Base-by-base conservation (phyloP, 2,888 invertebrate species). In the Eilema sororculum region DNA sequence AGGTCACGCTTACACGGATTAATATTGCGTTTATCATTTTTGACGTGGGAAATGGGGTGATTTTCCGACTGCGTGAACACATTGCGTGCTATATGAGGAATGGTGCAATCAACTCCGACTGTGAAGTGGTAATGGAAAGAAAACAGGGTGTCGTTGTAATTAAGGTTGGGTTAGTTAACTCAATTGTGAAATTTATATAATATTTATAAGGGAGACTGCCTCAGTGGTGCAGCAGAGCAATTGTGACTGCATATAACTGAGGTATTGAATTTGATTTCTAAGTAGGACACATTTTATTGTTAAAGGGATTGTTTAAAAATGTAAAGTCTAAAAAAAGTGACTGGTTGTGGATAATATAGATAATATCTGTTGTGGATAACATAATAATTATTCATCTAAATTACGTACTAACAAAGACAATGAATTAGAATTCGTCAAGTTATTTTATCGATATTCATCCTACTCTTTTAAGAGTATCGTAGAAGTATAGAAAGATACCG, bases 1-100 rank as follows among this genome's bases (percentile, higher is more conserved):
- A 82, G 80, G 82, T 82, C 82, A 80, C 71, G 79, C 82, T 76
- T 76, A 74, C 75, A 78, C 62, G 78, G 78, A 82, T 82, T 82
- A 82, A 80, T 82, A 80, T 73, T 77, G 75, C 76, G 73, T 82
- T 77, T 75, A 80, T 82, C 80, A 80, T 80, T 74, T 75, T 73
- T 78, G 78, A 79, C 73, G 74, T 62, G 66, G 67, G 72, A 71
- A 80, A 76, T 78, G 30, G 78, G 73, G 70, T 80, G 79, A 82
- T 82, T 82, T 82, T 78, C 79, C 75, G 65, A 78, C 65, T 75
- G 71, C 69, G 65, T 82, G 72, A 79, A 76, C 79, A 76, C 76
- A 79, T 78, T 79, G 74, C 78, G 64, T 65, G 72, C 60, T 72
- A 41, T 71, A 76, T 75, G 72, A 81, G 66, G 52, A 71, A 81